A percentile compares a stretch with the other conserved stretches of the same genome.
Conservation (phyloP, 2,113 vertebrate species). For the Hippopotamus amphibius region DNA sequence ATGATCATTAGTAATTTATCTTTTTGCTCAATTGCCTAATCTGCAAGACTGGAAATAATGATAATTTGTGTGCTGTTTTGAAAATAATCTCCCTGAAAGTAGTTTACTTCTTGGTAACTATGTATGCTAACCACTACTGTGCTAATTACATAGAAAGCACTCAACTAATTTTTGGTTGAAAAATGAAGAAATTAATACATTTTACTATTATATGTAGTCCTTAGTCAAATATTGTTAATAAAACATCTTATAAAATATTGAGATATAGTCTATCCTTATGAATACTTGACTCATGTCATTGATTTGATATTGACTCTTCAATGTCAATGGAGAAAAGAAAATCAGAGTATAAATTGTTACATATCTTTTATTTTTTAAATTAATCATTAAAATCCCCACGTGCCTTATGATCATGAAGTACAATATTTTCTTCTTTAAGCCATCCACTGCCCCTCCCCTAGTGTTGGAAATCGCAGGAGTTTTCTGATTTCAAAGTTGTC, state of each 20-base stretch:
- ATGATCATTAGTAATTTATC: background rate
- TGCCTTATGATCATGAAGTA: background rate
- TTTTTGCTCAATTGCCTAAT: background rate
- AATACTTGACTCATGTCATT: background rate
- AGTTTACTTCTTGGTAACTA: background rate
- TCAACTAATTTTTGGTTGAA: background rate
- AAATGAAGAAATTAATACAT: background rate
- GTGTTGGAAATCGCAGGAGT: background rate
- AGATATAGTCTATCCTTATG: background rate
- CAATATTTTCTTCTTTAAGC: background rate
- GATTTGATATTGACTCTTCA: background rate
- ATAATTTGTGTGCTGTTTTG: background rate
- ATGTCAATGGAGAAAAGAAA: slow-evolving; percentile 2
- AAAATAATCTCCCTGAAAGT: background rate
- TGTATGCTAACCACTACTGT: background rate
- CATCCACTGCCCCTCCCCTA: accelerated
- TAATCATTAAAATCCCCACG: background rate
- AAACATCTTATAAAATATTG: background rate
- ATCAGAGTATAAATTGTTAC: background rate
- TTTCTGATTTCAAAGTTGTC: background rate
- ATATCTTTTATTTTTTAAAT: background rate
- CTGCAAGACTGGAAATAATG: background rate
- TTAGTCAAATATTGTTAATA: background rate
- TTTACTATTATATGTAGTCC: background rate
- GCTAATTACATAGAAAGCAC: background rate